phyloP scores from a whole-genome alignment of 2,797 vertebrate genomes.

The Sternarchorhynchus goeldii region DNA sequence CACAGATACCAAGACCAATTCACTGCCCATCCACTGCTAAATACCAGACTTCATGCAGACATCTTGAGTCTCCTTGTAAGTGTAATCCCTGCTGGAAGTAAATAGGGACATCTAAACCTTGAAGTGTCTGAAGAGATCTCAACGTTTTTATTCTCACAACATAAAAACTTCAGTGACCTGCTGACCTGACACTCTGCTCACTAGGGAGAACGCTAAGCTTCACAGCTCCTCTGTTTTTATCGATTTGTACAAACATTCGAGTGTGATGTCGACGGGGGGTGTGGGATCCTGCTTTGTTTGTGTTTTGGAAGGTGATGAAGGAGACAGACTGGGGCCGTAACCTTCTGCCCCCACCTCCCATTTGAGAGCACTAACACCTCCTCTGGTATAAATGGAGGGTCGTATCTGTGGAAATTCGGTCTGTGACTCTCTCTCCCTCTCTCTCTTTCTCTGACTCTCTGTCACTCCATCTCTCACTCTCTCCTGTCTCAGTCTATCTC shows the following conservation, averaged over 20 bases:
- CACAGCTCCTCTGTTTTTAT: neutral
- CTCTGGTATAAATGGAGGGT: neutral
- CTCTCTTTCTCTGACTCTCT: neutral
- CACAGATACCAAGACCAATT: too few relatives aligned
- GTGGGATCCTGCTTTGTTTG: conserved; percentile 1
- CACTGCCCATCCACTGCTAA: too few relatives aligned
- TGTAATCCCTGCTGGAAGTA: neutral
- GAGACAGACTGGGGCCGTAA: neutral
- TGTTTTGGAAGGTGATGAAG: neutral
- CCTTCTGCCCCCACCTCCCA: neutral
- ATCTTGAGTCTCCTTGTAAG: too few relatives aligned
- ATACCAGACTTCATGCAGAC: too few relatives aligned
- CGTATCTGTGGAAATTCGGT: neutral
- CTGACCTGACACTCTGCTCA: neutral
- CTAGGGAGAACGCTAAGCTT: neutral
- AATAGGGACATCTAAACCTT: neutral
- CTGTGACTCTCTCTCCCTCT: neutral
- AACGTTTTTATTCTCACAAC: neutral
- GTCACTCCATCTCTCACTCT: neutral
- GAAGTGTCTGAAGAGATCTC: neutral
- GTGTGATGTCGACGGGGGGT: neutral
- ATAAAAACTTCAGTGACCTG: neutral
- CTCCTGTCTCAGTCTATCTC: neutral
- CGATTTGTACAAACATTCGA: neutral
- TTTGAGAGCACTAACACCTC: neutral